Evolutionary conservation across 1,140 invertebrate species (phyloP), one percentile per base, ranked within the genome.

Genomic region (Eurosta solidaginis): DNA sequence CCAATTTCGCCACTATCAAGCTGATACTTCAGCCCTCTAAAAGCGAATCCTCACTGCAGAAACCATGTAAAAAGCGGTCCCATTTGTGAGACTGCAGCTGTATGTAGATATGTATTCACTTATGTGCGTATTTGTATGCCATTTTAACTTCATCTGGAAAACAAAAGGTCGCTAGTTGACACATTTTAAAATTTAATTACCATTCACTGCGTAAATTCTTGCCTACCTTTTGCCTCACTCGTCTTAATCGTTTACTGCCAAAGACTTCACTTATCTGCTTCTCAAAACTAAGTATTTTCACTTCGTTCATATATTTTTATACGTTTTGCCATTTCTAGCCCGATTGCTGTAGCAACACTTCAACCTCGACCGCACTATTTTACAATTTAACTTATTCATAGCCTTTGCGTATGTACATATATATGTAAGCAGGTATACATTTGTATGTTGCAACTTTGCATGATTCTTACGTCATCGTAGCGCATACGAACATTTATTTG

Each of bases 161-260:
- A 20, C 36, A 20, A 68, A 40, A 68, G 59, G 36, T 68, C n/a
- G 33, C 59, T 40, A n/a, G 29, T 20, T 63, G 17, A 10, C 59
- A 4, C 59, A 68, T 42, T 68, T 68, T 68, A 68, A 36, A 68
- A 68, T 68, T 40, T 68, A 68, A 68, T 68, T 42, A 25, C 33
- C 29, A 22, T 22, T 68, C 59, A 40, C 59, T 68, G 59, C 59
- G 22, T 17, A n/a, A 68, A 40, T 36, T 68, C 12, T 17, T 59
- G 7, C n/a, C 3, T 40, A 7, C n/a, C 17, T 68, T 68, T 68
- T 12, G 17, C 59, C 27, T 20, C 33, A 59, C n/a, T n/a, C n/a
- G 33, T 68, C 40, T 40, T 22, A 20, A 40, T 20, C 7, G 22
- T 25, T 0, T 27, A 20, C 5, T 40, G 14, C 33, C 40, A 36